Base-by-base conservation (phyloP, 2,113 vertebrate species). In the Microcebus ravelobensis region DNA sequence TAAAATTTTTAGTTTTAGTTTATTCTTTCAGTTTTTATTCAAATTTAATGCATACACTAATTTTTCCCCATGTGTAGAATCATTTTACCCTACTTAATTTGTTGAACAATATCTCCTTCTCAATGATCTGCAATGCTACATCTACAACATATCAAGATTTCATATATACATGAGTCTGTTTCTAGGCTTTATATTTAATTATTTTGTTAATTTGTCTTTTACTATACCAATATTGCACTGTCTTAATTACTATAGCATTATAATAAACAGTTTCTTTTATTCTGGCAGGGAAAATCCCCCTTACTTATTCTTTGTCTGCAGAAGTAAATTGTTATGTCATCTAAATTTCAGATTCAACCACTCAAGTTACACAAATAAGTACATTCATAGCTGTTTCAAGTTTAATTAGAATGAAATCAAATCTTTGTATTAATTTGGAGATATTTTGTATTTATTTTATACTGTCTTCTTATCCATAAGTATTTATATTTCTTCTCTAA, bases 311-410 rank as follows among this genome's bases (percentile, higher is more conserved):
- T 68, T 82, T 73, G 10, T 86, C 52, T 91, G 83, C 17, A 81
- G 3, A 76, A 59, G 11, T 87, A 92, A 65, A 52, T 82, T 82
- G 4, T 70, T 45, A 8, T 70, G 80, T 39, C 29, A 86, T 8
- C 52, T 85, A 76, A 70, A 70, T 82, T 95, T 97, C 61, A 93
- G 25, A 93, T 52, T 83, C 45, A 77, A 42, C 5, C 55, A 65
- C 93, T 87, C 6, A 76, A 81, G 4, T 36, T 68, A 76, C 6
- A 86, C 5, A 82, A 23, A 83, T 1, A 61, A 21, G 8, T 27
- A 25, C 8, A 67, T 48, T 80, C 9, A 77, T 14, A 87, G 45
- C 2, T 68, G 1, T 34, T 93, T 5, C 11, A 71, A n/a, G 67
- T 91, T 85, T 77, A 86, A 76, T 68, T 82, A 48, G 12, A 93